Base-by-base conservation (phyloP, 2,113 vertebrate genomes). In the Tylochromis polylepis region DNA sequence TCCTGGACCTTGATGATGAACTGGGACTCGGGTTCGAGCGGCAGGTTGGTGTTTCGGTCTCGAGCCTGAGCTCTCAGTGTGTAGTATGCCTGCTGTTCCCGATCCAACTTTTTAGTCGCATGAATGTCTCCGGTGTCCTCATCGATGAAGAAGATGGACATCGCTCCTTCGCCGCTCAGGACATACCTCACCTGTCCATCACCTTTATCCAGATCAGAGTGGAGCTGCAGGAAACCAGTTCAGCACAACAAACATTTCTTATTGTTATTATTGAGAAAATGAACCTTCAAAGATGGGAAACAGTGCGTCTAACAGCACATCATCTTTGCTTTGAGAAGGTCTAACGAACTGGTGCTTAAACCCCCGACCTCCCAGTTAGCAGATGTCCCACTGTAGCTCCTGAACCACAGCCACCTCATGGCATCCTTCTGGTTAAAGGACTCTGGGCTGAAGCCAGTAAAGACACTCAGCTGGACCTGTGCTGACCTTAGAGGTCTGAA, bases 91-190 rank as follows among this genome's bases (percentile, higher is more conserved):
- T 99, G 97, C 82, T 98, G 97, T 49, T 99, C 98, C 0, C 98
- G 97, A 82, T 99, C 98, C 92, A 99, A 96, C 70, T 97, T 97
- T 88, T 97, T 98, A 88, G 96, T 97, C 87, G 98, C 98, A 14
- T 99, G 98, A 91, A 99, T 98, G 85, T 99, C 98, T 9, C 98
- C 98, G 0, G 98, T 99, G 93, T 97, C 97, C 94, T 98, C 98
- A 94, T 99, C 97, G 67, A 99, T 98, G 95, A 97, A 97, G 95
- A 99, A 99, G 95, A 98, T 97, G 93, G 98, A 98, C 94, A 94
- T 96, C 16, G 98, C 98, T 85, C 98, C 98, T 94, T 99, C 98
- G 1, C 98, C 98, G 15, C 91, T 97, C 92, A 99, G 96, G 94
- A 98, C 96, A 87, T 99, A 99, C 95, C 97, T 98, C 92, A 99